phyloP scores from a whole-genome alignment of 2,888 invertebrate species.

The Sepioteuthis lessoniana region DNA sequence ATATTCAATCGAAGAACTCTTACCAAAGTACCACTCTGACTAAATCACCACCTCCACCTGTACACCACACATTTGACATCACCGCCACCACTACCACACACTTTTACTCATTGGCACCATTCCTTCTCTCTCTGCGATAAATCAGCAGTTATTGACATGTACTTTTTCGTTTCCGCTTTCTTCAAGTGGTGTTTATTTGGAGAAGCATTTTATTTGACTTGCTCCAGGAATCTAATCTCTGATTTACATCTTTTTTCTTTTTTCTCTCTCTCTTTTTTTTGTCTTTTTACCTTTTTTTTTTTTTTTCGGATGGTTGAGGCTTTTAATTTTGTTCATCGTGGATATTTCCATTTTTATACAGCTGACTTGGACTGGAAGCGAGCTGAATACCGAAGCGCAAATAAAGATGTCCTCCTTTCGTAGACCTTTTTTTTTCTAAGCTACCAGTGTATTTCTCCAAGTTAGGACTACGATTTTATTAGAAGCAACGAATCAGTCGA shows the following conservation, averaged over 20 bases:
- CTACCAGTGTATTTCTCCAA: background rate
- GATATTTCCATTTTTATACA: background rate
- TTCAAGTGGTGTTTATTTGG: constrained; percentile 4
- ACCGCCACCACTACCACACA: background rate
- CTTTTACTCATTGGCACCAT: background rate
- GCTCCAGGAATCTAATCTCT: background rate
- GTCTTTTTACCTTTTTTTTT: background rate
- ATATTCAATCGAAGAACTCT: background rate
- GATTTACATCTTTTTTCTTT: background rate
- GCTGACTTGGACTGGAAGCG: background rate
- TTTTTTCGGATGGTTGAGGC: background rate
- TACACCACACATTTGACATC: background rate
- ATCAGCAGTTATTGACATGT: constrained; percentile 12
- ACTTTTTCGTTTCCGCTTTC: background rate
- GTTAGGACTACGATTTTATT: background rate
- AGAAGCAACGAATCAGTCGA: no score
- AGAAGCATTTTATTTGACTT: constrained; percentile 33
- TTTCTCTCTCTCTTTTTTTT: background rate
- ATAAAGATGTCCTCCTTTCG: background rate
- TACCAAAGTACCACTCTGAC: background rate
- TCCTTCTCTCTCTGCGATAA: background rate
- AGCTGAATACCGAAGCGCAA: background rate
- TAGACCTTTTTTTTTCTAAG: background rate
- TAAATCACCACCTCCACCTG: background rate
- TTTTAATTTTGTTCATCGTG: background rate